phyloP scores from a whole-genome alignment of 2,888 invertebrate genomes.

The Hirtodrosophila trivittata region DNA sequence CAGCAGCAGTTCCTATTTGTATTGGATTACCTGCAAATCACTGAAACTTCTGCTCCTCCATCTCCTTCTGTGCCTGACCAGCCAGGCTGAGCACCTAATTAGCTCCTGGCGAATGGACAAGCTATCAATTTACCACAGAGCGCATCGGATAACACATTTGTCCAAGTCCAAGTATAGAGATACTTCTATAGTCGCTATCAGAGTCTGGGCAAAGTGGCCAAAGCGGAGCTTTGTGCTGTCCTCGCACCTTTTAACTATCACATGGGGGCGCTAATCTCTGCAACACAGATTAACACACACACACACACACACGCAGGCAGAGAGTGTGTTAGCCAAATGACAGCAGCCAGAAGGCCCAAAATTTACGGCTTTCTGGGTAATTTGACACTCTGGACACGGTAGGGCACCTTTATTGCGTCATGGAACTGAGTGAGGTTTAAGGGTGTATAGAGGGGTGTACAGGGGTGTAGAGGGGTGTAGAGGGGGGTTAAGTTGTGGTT shows the following conservation, averaged over 20 bases:
- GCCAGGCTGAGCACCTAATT: constrained; percentile 69
- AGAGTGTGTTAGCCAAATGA: constrained; percentile 62
- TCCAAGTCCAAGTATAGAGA: constrained; percentile 21
- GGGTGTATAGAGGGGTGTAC: too few relatives aligned
- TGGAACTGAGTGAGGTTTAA: constrained; percentile 4
- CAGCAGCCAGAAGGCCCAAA: constrained; percentile 74
- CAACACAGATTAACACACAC: constrained; percentile 71
- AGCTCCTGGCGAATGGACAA: constrained; percentile 64
- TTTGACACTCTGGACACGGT: constrained; percentile 71
- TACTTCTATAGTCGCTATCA: too few relatives aligned
- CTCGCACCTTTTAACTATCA: constrained; percentile 45
- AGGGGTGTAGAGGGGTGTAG: too few relatives aligned
- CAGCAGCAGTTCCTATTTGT: constrained; percentile 57
- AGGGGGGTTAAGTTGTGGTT: constrained; percentile 55
- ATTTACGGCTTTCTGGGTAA: constrained; percentile 79
- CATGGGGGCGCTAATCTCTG: constrained; percentile 75
- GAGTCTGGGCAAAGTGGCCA: too few relatives aligned
- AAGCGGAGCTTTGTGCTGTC: constrained; percentile 29
- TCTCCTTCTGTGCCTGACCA: too few relatives aligned
- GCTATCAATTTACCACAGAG: constrained; percentile 72
- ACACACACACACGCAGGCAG: too few relatives aligned
- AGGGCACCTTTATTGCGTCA: constrained; percentile 4
- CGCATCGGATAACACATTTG: constrained; percentile 71
- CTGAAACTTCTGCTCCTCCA: constrained; percentile 7
- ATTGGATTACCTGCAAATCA: constrained; percentile 58